Base-by-base conservation (phyloP, 2,113 vertebrate species). In the Misgurnus anguillicaudatus region DNA sequence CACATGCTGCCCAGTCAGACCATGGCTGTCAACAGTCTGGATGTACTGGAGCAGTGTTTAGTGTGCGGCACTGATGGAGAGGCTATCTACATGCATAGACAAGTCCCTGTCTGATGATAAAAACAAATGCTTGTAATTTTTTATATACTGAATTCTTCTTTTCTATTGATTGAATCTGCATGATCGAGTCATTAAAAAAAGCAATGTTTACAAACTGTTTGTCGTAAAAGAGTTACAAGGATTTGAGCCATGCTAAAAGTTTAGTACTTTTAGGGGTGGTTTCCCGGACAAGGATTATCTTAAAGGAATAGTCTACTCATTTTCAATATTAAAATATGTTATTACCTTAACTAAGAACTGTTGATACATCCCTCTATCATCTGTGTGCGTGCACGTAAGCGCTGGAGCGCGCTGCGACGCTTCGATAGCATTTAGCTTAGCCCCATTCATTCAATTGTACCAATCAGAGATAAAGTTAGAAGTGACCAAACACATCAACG, bases 41-140 rank as follows among this genome's bases (percentile, higher is more conserved):
- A 99, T 69, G 89, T 99, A 82, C 93, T 98, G 3, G 96, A 95
- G 82, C 94, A 96, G 19, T 96, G 93, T 89, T 93, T 99, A n/a
- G 95, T 98, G 5, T 99, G 96, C 51, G 97, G 98, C 81, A 98
- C 98, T 6, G 97, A 99, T 2, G 93, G 94, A 80, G 98, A 99
- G 87, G 95, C 96, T 11, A 92, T 99, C 88, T 98, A 97, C 70
- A 94, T 99, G 78, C 96, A 95, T 84, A 96, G 92, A 88, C 93
- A 94, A 16, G 92, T 98, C 57, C 88, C 87, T 9, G 85, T 94
- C 9, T 87, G 70, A 84, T 19, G n/a, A 57, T 57, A 0, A 3
- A 1, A 53, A 51, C 6, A 8, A 14, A 14, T 19, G 48, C 10
- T 39, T 36, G 31, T 17, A 39, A 72, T 72, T 39, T 58, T 47